These are phyloP conservation scores for Danio jaintianensis DNA, from an alignment of 2,797 vertebrate genomes.

Conservation along the genomic window DNA sequence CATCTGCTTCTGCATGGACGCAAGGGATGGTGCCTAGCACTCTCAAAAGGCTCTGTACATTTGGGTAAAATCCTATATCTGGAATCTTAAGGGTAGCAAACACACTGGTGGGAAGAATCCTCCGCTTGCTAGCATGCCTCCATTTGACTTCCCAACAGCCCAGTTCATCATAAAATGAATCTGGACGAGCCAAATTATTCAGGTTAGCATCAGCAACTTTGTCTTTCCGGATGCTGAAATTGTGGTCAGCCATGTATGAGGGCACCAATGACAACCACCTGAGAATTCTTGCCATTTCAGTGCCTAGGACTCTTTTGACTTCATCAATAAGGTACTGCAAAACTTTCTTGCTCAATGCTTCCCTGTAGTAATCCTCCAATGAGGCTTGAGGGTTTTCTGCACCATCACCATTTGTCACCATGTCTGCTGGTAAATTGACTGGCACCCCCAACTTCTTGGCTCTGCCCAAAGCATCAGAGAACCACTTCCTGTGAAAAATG, in stretches of 20 bases:
- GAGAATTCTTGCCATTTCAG: conserved; percentile 92
- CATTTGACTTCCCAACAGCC: conserved; percentile 98
- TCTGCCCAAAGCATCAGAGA: conserved; percentile 90
- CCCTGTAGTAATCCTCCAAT: conserved; percentile 92
- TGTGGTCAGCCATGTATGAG: conserved; percentile 97
- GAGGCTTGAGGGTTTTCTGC: conserved; percentile 78
- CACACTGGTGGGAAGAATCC: conserved; percentile 92
- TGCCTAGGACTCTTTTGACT: conserved; percentile 93
- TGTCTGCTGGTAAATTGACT: conserved; percentile 83
- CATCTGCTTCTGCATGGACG: conserved; percentile 89
- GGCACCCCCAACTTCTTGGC: conserved; percentile 89
- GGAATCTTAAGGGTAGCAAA: conserved; percentile 94
- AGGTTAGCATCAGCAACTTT: conserved; percentile 93
- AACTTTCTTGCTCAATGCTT: conserved; percentile 86
- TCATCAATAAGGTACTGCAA: conserved; percentile 92
- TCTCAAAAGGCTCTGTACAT: conserved; percentile 92
- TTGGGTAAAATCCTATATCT: conserved; percentile 96
- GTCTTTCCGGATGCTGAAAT: conserved; percentile 94
- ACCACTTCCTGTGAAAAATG: conserved; percentile 97
- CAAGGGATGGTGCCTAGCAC: conserved; percentile 92
- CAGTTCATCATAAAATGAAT: conserved; percentile 94
- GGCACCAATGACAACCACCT: conserved; percentile 94
- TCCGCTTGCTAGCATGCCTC: conserved; percentile 94
- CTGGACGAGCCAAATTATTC: conserved; percentile 92
- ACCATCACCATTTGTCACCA: conserved; percentile 72